These are phyloP conservation scores for Cyprinella venusta DNA, from an alignment of 2,797 vertebrate genomes.

Conservation along the genomic window DNA sequence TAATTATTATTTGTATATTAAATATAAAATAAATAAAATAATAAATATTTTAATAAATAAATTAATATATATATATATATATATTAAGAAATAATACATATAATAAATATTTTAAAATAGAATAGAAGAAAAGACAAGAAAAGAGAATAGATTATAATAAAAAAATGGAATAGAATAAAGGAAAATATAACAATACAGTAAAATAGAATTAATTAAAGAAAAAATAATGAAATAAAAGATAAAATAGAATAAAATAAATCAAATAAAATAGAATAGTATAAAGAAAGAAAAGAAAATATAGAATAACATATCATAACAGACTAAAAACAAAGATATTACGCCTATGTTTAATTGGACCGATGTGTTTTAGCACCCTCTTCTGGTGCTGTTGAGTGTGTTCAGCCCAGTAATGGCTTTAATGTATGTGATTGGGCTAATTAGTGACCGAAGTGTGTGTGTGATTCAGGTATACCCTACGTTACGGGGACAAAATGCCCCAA, in stretches of 20 bases:
- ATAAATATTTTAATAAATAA: too few relatives aligned
- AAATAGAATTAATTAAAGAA: too few relatives aligned
- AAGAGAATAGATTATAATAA: not conserved
- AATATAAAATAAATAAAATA: not conserved
- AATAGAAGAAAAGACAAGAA: accelerated
- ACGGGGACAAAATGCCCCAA: not conserved
- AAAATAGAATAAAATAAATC: not conserved
- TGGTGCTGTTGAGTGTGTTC: not conserved
- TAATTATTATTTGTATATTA: too few relatives aligned
- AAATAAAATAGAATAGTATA: not conserved
- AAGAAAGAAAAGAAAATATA: not conserved
- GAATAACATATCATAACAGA: not conserved
- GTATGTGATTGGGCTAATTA: not conserved
- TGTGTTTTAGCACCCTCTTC: not conserved
- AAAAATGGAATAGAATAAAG: not conserved
- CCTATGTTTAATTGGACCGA: not conserved
- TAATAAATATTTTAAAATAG: not conserved
- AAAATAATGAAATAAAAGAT: not conserved
- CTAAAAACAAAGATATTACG: not conserved
- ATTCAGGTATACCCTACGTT: not conserved
- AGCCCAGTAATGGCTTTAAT: not conserved
- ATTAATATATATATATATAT: too few relatives aligned
- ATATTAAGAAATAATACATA: too few relatives aligned
- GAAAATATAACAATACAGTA: too few relatives aligned
- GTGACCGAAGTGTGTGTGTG: not conserved